Evolutionary conservation across 2,113 vertebrate species (phyloP).

Genomic region (Alaudala cheleensis): DNA sequence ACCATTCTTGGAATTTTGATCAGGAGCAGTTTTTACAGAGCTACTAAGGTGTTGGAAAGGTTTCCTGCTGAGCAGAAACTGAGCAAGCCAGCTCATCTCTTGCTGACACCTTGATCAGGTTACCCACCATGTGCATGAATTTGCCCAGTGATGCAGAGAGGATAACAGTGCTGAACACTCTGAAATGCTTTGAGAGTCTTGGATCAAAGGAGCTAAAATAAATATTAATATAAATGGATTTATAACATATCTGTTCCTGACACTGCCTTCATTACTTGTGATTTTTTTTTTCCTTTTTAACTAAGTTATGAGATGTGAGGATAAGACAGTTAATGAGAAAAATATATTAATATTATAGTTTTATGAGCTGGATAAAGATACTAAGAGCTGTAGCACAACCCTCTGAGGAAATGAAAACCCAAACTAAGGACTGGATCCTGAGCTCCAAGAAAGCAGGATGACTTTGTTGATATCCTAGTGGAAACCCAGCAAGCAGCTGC

Average conservation of each 20-base stretch:
- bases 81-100: neutral
- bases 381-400: neutral
- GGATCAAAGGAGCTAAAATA: conserved; percentile 18
- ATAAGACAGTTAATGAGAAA: neutral
- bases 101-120: conserved; percentile 39
- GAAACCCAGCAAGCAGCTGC: neutral
- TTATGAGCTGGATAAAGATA: neutral
- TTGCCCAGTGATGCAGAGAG: neutral
- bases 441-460: neutral
- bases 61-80: neutral
- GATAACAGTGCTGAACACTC: neutral
- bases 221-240: conserved; percentile 12
- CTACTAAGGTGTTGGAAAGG: neutral
- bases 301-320: neutral
- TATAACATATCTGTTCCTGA: neutral
- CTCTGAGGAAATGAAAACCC: neutral
- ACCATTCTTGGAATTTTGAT: neutral
- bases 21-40: neutral
- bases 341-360: neutral
- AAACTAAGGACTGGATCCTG: neutral
- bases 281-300: neutral
- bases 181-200: neutral
- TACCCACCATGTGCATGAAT: neutral
- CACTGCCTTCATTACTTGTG: neutral
- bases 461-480: neutral